Evolutionary conservation across 2,113 vertebrate species (phyloP), one percentile per base, ranked within the genome.

Genomic region (Petrocephalus zakoni): DNA sequence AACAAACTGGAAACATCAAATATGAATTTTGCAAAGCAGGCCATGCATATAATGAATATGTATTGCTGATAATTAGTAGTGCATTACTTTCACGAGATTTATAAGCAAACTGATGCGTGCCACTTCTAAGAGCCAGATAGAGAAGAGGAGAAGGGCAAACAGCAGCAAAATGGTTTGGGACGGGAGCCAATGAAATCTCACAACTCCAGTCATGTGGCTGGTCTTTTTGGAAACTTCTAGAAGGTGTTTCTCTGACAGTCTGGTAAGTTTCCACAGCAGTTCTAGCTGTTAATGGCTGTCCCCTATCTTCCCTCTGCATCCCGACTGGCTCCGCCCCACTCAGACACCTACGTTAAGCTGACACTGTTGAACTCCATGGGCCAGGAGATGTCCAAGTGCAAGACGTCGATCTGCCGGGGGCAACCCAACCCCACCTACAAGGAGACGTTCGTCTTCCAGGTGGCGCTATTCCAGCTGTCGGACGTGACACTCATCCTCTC

Each of bases 351-450:
- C 46, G 98, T 99, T 88, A 99, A 99, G 93, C 93, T 99, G 94
- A 98, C 98, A 7, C 92, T 99, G 46, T 96, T 99, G 93, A 99
- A 99, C 95, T 99, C 98, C 61, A 98, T 99, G 97, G 98, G 98
- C 88, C 98, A 99, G 89, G 98, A 99, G 94, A 99, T 99, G 98
- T 99, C 98, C 94, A 99, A 98, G 92, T 99, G 98, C 93, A 99
- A 99, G 93, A 99, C 98, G 4, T 99, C 98, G 34, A 95, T 98
- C 91, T 97, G 97, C 78, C 96, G 98, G 86, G 98, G 98, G 68
- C 98, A 99, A 91, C 97, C 98, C 82, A 99, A 99, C 92, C 98
- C 98, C 0, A 96, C 97, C 53, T 99, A 99, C 96, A 99, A 98
- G 95, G 98, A 99, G 93, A 99, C 98, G 0, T 99, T 99, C 89